phyloP scores from a whole-genome alignment of 2,888 invertebrate genomes.

The Lordiphosa andalusiaca region DNA sequence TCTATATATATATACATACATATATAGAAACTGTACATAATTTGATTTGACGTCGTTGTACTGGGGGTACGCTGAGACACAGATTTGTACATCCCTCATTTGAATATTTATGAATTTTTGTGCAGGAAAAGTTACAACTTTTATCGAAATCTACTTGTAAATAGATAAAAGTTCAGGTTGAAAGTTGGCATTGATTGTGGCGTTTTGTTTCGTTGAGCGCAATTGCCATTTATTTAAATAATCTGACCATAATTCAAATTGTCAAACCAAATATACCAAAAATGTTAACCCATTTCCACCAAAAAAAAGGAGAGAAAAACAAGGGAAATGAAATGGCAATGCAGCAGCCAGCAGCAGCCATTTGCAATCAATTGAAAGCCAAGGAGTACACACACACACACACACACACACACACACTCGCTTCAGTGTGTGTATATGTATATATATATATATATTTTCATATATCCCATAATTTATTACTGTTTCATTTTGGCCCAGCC shows the following conservation, averaged over 20 bases:
- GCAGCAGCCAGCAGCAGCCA: constrained; percentile 52
- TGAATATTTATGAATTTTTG: constrained; percentile 64
- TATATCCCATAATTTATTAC: constrained; percentile 60
- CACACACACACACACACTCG: background rate
- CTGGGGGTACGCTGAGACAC: constrained; percentile 36
- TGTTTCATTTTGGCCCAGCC: constrained; percentile 28
- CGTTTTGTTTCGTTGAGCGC: constrained; percentile 5
- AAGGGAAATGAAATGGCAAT: constrained; percentile 33
- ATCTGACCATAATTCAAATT: constrained; percentile 66
- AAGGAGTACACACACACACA: background rate
- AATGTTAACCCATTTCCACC: constrained; percentile 61
- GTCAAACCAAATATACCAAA: constrained; percentile 21
- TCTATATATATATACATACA: constrained; percentile 47
- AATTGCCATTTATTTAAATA: constrained; percentile 63
- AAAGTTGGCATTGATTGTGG: constrained; percentile 11
- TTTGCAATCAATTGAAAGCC: constrained; percentile 59
- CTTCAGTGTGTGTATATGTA: background rate
- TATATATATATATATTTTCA: constrained; percentile 3
- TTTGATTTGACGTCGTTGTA: constrained; percentile 60
- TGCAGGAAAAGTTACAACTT: constrained; percentile 7
- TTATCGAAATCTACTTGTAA: constrained; percentile 3
- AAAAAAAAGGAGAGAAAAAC: constrained; percentile 24
- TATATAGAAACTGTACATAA: constrained; percentile 63
- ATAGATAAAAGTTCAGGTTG: background rate
- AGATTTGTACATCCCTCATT: constrained; percentile 46